Base-by-base conservation (phyloP, 2,888 invertebrate genomes). In the Cyaniris semiargus region DNA sequence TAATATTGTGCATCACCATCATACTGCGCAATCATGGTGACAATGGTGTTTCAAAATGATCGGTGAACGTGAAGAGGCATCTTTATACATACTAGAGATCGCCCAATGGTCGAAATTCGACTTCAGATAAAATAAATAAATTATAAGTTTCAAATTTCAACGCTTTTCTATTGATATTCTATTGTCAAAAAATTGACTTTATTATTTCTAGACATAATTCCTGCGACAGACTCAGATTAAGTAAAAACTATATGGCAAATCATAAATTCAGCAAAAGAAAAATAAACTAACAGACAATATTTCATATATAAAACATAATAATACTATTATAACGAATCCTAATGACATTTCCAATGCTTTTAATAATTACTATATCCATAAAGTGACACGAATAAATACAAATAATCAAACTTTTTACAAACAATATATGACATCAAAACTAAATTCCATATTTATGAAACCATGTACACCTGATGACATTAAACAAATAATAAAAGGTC, bases 171-270 rank as follows among this genome's bases (percentile, higher is more conserved):
- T n/a, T n/a, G n/a, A n/a, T n/a, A n/a, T n/a, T n/a, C n/a, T n/a
- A n/a, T n/a, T n/a, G n/a, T n/a, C n/a, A n/a, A n/a, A n/a, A n/a
- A n/a, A n/a, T n/a, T n/a, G n/a, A n/a, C n/a, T n/a, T n/a, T n/a
- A n/a, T n/a, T n/a, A n/a, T n/a, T n/a, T n/a, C n/a, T n/a, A n/a
- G n/a, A n/a, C n/a, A n/a, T n/a, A n/a, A n/a, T n/a, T n/a, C n/a
- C n/a, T n/a, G n/a, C n/a, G n/a, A n/a, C n/a, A n/a, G n/a, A n/a
- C n/a, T n/a, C n/a, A n/a, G n/a, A n/a, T n/a, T n/a, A 70, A 18
- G 23, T n/a, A 70, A 70, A 70, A 70, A 70, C 70, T 27, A 18
- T 31, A 70, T 70, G 70, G 70, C 70, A 23, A 18, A 70, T 70
- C 3, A 70, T 70, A 27, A 70, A 70, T 70, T 27, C 23, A 0